Base-by-base conservation (phyloP, 2,888 invertebrate genomes). In the Pseudococcus viburni region DNA sequence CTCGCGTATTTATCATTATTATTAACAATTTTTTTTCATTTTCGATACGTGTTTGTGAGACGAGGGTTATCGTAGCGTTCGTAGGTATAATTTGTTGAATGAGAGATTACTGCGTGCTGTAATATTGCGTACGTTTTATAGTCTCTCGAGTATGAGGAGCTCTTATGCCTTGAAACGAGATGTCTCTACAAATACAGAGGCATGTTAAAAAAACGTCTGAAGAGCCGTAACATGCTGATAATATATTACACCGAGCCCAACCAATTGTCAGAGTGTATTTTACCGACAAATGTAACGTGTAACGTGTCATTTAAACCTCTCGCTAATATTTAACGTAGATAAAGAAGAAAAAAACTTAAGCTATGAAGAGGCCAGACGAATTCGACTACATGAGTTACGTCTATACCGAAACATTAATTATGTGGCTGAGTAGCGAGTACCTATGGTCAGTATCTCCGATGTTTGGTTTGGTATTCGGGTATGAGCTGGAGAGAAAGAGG, bases 211-310 rank as follows among this genome's bases (percentile, higher is more conserved):
- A 33, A 33, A 33, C 26, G 26, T 33, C 26, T 33, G 26, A 19
- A 19, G 19, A 11, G 59, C 19, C 19, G 17, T n/a, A 42, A 42
- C 33, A 22, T 64, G 22, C 64, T 33, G 68, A 33, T 42, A 46
- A 80, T 80, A 80, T 80, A 80, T 80, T 46, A 80, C 46, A 73
- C 33, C 11, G 19, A 59, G n/a, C 17, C 5, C 19, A 33, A 42
- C 22, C 42, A 80, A 80, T 80, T 19, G 80, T 80, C 33, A 19
- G 19, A 59, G 59, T 11, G 12, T 73, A 80, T 42, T 80, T 80
- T 22, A 80, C 80, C 80, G 80, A 80, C 80, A 80, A 80, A 80
- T 42, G 26, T 33, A 33, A 33, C 26, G 26, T 33, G 80, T 80
- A 80, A 80, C 33, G 26, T 42, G 80, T 80, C 80, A 42, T 80